Evolutionary conservation across 2,797 vertebrate species (phyloP).

Genomic region (Ibycter americanus): DNA sequence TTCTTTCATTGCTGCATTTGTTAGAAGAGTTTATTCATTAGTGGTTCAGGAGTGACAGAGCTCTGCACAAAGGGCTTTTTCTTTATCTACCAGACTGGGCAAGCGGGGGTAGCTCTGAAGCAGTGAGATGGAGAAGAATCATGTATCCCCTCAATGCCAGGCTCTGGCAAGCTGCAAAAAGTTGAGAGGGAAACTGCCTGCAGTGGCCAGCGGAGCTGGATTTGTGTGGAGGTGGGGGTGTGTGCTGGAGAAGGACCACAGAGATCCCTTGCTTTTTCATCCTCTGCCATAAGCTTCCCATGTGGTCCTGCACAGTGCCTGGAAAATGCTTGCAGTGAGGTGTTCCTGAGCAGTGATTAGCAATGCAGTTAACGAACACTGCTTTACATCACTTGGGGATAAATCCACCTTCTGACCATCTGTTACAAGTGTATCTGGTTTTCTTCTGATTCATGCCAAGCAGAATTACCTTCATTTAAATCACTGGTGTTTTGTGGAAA

Average conservation of each 20-base stretch:
- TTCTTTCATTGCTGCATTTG: neutral
- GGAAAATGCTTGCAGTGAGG: neutral
- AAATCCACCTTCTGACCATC: slow-evolving; percentile 7
- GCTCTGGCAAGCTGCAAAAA: neutral
- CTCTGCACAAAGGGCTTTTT: neutral
- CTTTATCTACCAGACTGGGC: neutral
- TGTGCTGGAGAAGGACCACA: neutral
- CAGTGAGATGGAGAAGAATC: neutral
- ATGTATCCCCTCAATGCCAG: fast-evolving
- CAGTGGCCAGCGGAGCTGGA: neutral
- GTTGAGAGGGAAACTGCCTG: neutral
- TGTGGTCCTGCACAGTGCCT: neutral
- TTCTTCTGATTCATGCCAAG: neutral
- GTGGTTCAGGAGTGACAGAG: neutral
- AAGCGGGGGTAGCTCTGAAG: neutral
- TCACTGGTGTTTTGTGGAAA: neutral
- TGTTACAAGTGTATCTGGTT: neutral
- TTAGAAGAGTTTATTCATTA: neutral
- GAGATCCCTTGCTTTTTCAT: neutral
- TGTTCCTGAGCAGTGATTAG: neutral
- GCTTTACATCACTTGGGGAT: neutral
- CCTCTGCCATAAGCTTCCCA: neutral
- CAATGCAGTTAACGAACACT: neutral
- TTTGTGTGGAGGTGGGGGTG: neutral
- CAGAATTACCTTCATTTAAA: neutral